Evolutionary conservation across 2,797 vertebrate genomes (phyloP), one percentile per base, ranked within the genome.

Genomic region (Spinus pinus): DNA sequence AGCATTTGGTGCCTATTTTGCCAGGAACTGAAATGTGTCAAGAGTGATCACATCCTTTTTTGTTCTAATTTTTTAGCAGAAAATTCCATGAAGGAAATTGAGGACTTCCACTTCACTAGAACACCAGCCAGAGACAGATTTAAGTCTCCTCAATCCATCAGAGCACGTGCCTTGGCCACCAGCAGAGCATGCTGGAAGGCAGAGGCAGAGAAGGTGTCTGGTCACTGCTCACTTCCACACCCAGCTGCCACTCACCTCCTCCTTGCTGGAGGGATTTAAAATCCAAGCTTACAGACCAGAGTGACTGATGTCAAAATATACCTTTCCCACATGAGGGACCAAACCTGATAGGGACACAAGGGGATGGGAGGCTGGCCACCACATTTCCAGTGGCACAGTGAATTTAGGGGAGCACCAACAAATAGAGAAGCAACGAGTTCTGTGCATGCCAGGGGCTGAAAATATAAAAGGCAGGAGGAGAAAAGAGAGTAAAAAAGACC

Each of bases 201-300:
- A 33, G 35, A 25, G 22, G 20, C 1, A 6, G 49, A 44, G 44
- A 60, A 3, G 7, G 4, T 9, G 2, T 31, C 51, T 47, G 5
- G 44, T 5, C 4, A 0, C 33, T 1, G 1, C 42, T 86, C 4
- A 1, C 7, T 44, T n/a, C 51, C 44, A 16, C 1, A 1, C 17
- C 12, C 42, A 41, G 33, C 6, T 6, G 2, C 18, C 2, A 2
- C 27, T 73, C 2, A 0, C 7, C 25, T 49, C 12, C 58, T 24
- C n/a, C 2, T 0, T 2, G 2, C 30, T 31, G 50, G 37, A 41
- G 31, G 11, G 2, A 2, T 23, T 13, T 1, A 0, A 66, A 18
- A 66, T 33, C 53, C 3, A 0, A 41, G 21, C 20, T 54, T 41
- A 51, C 37, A 39, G 39, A 19, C 4, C 24, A 74, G 61, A 58